These are phyloP conservation scores for Oscheius sp. DNA, from an alignment of 2,888 invertebrate genomes.

Conservation along the genomic window DNA sequence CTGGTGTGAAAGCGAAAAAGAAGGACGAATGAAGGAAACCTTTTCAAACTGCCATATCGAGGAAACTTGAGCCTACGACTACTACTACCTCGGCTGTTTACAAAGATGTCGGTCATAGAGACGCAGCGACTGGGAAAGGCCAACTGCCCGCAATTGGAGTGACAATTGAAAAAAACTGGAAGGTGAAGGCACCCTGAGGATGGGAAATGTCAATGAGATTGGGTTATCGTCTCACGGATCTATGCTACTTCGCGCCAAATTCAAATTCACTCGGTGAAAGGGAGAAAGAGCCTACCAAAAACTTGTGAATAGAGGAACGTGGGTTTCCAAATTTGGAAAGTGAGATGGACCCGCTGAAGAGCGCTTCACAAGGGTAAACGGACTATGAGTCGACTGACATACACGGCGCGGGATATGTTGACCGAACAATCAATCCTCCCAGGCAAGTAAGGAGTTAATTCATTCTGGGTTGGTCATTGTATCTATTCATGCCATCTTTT, in stretches of 20 bases:
- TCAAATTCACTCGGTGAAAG: neutral
- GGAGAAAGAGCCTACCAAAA: neutral
- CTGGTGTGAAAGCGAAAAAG: neutral
- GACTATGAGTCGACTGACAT: constrained; percentile 26
- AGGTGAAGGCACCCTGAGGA: too few species aligned
- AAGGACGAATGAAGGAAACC: neutral
- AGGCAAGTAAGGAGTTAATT: constrained; percentile 19
- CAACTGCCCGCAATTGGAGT: neutral
- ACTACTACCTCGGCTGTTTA: neutral
- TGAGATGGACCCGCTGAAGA: constrained; percentile 17
- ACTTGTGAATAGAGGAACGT: neutral
- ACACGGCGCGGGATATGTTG: constrained; percentile 30
- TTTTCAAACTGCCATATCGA: constrained; percentile 5
- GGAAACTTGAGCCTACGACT: constrained; percentile 13
- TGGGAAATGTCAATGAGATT: too few species aligned
- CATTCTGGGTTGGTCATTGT: too few species aligned
- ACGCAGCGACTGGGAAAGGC: constrained; percentile 1
- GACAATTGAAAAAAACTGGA: too few species aligned
- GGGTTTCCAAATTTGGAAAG: constrained; percentile 17
- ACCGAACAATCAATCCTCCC: constrained; percentile 27
- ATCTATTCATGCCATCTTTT: too few species aligned
- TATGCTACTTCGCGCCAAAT: neutral
- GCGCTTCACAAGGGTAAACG: constrained; percentile 29
- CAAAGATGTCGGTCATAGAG: constrained; percentile 16
- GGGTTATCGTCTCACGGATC: too few species aligned